Base-by-base conservation (phyloP, 2,888 invertebrate species). In the Xestobium rufovillosum region DNA sequence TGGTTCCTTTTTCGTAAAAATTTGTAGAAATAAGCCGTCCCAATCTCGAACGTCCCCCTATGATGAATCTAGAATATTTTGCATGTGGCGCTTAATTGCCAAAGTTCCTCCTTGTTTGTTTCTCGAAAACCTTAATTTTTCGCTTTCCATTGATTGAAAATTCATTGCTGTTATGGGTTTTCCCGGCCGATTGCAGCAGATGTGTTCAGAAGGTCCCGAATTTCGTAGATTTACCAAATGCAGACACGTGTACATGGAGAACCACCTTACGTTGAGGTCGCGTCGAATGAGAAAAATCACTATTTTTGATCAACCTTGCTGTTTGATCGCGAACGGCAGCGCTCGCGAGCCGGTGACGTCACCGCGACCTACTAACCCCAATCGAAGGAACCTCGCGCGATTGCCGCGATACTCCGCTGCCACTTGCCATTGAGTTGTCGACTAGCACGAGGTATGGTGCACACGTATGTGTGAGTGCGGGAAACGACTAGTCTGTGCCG, bases 301-400 rank as follows among this genome's bases (percentile, higher is more conserved):
- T 52, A 56, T 56, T 57, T 56, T 55, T 47, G 53, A 54, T 39
- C 49, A 55, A 52, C 56, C 56, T 57, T 56, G 58, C 46, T 43
- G 48, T 46, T 45, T 45, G 6, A n/a, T 6, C n/a, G n/a, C 23
- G 23, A 46, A 78, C 92, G 75, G 69, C 92, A 47, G 77, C 82
- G 27, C 68, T 94, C 56, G 59, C 57, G 50, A 51, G 56, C 53
- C 55, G 53, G 53, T 57, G 59, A 61, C 76, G 76, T 75, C 73
- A 72, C 69, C 70, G 71, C 76, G 77, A 76, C 76, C 77, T 71
- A 77, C 75, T 76, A 75, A 75, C 77, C 76, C 66, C 75, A 72
- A 68, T 77, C 69, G 68, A 68, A 72, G 23, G 23, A 73, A 72
- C 61, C 60, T 61, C 61, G 60, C 61, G 55, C n/a, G 23, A 45